A percentile compares a stretch with the other conserved stretches of the same genome.
Evolutionary conservation across 2,113 vertebrate genomes (phyloP).

Genomic region (Corvus moneduloides): DNA sequence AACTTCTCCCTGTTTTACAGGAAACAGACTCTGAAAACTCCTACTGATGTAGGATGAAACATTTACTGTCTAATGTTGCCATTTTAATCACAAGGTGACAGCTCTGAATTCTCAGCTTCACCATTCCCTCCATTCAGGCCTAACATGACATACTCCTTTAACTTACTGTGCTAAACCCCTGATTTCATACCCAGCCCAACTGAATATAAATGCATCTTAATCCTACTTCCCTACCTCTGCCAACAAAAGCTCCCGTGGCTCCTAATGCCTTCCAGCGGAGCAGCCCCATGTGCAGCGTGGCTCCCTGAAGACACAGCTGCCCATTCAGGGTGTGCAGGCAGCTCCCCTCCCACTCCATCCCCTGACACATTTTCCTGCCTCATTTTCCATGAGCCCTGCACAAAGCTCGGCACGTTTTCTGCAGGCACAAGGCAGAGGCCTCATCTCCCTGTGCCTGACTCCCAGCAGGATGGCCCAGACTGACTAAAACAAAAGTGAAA

Average conservation of each 20-base stretch:
- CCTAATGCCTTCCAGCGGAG: background rate
- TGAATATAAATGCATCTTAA: background rate
- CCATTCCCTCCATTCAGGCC: background rate
- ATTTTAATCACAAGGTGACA: background rate
- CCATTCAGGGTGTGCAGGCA: background rate
- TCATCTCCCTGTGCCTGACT: background rate
- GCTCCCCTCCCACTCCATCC: background rate
- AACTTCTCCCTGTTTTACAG: background rate
- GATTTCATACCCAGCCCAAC: background rate
- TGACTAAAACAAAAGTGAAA: background rate
- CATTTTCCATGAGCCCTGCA: background rate
- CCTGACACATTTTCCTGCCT: background rate
- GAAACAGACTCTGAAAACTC: background rate
- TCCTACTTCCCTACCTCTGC: background rate
- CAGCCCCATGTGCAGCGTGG: background rate
- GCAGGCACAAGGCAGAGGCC: background rate
- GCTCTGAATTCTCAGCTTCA: background rate
- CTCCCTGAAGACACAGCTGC: background rate
- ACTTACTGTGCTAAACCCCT: background rate
- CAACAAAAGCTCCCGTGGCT: background rate
- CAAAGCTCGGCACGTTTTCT: background rate
- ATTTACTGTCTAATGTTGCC: background rate
- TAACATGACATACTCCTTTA: background rate
- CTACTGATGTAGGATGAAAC: background rate
- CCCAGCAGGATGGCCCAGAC: background rate